These are phyloP conservation scores for Mnemiopsis leidyi DNA, from an alignment of 37 sponge, comb jelly and placozoan species.

Conservation along the genomic window DNA sequence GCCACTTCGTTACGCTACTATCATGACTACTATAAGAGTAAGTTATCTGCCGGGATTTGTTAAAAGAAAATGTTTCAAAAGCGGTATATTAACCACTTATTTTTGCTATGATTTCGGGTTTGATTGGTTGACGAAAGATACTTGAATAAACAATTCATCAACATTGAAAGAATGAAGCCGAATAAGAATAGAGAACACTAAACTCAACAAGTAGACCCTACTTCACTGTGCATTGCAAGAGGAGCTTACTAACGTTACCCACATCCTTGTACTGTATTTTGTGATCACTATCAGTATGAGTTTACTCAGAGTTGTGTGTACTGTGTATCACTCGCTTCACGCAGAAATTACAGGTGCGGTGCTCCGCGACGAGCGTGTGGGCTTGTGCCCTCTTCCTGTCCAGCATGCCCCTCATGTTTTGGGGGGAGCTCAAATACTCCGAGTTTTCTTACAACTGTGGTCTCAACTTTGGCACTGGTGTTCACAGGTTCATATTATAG, in stretches of 20 bases:
- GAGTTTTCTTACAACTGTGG: constrained; percentile 50
- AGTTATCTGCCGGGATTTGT: no score
- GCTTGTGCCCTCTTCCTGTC: not conserved
- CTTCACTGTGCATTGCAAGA: no score
- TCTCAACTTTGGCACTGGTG: not conserved
- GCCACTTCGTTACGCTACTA: not conserved
- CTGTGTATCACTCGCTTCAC: no score
- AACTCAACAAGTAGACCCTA: no score
- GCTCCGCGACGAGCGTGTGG: not conserved
- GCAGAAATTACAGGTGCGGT: not conserved
- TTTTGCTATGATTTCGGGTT: not conserved
- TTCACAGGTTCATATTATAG: constrained; percentile 2
- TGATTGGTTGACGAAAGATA: not conserved
- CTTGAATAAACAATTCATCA: no score
- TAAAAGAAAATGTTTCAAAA: not conserved
- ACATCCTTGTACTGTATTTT: no score
- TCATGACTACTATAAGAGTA: constrained; percentile 45
- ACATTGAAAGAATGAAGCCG: no score
- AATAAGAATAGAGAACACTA: no score
- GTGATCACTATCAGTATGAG: no score
- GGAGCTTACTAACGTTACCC: no score
- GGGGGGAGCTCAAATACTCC: constrained; percentile 42
- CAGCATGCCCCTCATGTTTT: constrained; percentile 16
- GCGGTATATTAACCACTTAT: not conserved
- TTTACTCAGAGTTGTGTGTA: no score